Evolutionary conservation across 2,797 vertebrate species (phyloP).

Genomic region (Catharus ustulatus): DNA sequence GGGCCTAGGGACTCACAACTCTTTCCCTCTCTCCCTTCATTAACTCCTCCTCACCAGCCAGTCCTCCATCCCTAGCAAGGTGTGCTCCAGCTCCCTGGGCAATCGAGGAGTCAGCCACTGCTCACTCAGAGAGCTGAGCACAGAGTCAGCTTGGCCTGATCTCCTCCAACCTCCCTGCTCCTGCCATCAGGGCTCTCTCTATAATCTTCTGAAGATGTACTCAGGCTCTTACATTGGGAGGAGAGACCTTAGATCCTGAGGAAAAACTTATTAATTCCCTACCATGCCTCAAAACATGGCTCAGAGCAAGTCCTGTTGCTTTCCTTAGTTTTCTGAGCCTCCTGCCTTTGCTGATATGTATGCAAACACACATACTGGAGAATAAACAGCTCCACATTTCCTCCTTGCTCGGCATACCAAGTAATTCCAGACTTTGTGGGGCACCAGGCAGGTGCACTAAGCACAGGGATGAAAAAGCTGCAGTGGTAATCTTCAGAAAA

Average conservation of each 20-base stretch:
- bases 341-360: neutral
- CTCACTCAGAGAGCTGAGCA: neutral
- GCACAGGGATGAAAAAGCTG: neutral
- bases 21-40: neutral
- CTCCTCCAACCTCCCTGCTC: neutral
- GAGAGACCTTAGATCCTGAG: neutral
- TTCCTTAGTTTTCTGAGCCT: neutral
- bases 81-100: neutral
- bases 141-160: neutral
- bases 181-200: neutral
- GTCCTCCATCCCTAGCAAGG: neutral
- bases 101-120: rapidly evolving
- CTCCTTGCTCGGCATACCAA: neutral
- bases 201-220: neutral
- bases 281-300: neutral
- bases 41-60: neutral
- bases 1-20: neutral
- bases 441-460: neutral
- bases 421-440: neutral
- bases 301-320: neutral
- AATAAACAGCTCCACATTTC: neutral
- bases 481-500: neutral
- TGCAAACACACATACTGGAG: neutral
- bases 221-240: rapidly evolving
- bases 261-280: neutral